Base-by-base conservation (phyloP, 2,113 vertebrate genomes). In the Galemys pyrenaicus region DNA sequence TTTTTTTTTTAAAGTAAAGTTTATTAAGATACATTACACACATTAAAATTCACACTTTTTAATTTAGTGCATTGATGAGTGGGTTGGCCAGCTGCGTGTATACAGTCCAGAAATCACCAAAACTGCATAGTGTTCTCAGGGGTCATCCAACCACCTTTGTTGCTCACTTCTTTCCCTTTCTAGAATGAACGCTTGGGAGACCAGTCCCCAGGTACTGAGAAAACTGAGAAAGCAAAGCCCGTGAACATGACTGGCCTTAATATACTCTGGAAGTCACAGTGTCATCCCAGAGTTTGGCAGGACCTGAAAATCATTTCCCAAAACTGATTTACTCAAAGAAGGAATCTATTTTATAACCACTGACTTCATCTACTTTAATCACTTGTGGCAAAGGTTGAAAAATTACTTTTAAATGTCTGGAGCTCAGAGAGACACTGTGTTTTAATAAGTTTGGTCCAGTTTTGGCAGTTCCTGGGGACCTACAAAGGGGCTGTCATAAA, bases 181-280 rank as follows among this genome's bases (percentile, higher is more conserved):
- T 46, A 26, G 71, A 75, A 74, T 60, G 71, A 75, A 67, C 41
- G 92, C 30, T 64, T 60, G 2, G 60, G 84, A 92, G 95, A 79
- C 35, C 22, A 54, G 60, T 64, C 26, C 58, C 60, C 56, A 60
- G 44, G 39, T 39, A 28, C n/a, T 20, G 35, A 87, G 88, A 79
- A 32, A 60, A 77, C 62, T 6, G n/a, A 83, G 58, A 92, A 54
- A 95, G 88, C 71, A 85, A 80, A 89, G 58, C 3, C 56, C 75
- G 8, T 75, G 75, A 67, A 26, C 62, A 24, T 79, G 35, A 93
- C 75, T 70, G 3, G 44, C 28, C 62, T 93, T 71, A n/a, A 73
- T 44, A 56, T 20, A 92, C 70, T 54, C 80, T 8, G 56, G n/a
- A 65, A 56, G 56, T 56, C 30, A 80, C 3, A 17, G 56, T 39